Evolutionary conservation across 2,797 vertebrate species (phyloP).

Genomic region (Phylloscopus collybita): DNA sequence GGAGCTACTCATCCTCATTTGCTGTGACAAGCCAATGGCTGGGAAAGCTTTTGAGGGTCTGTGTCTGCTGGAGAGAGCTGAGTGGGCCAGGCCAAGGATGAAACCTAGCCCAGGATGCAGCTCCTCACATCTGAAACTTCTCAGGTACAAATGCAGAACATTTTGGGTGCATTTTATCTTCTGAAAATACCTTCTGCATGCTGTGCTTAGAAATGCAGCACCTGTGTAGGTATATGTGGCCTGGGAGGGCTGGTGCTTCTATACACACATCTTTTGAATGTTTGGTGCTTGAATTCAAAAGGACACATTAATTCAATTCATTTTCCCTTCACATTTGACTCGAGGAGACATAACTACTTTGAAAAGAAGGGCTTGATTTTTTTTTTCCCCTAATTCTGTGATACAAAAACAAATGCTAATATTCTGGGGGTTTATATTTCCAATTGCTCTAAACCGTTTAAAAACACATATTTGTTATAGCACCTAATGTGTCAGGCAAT

Average conservation of each 20-base stretch:
- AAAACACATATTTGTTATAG: background rate
- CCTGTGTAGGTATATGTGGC: background rate
- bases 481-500: background rate
- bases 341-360: background rate
- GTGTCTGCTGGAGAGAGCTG: background rate
- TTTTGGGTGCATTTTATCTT: background rate
- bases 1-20: background rate
- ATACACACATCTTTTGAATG: background rate
- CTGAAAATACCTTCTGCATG: background rate
- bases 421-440: background rate
- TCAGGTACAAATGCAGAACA: background rate
- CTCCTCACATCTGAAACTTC: background rate
- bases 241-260: background rate
- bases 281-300: background rate
- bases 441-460: constrained; percentile 4
- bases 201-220: background rate
- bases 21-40: background rate
- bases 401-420: background rate
- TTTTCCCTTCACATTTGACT: background rate
- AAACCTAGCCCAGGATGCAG: background rate
- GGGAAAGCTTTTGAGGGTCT: background rate
- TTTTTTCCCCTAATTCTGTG: background rate
- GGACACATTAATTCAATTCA: background rate
- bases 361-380: background rate
- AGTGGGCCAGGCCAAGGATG: background rate